Evolutionary conservation across 2,113 vertebrate species (phyloP), one percentile per base, ranked within the genome.

Genomic region (Epinephelus fuscoguttatus): DNA sequence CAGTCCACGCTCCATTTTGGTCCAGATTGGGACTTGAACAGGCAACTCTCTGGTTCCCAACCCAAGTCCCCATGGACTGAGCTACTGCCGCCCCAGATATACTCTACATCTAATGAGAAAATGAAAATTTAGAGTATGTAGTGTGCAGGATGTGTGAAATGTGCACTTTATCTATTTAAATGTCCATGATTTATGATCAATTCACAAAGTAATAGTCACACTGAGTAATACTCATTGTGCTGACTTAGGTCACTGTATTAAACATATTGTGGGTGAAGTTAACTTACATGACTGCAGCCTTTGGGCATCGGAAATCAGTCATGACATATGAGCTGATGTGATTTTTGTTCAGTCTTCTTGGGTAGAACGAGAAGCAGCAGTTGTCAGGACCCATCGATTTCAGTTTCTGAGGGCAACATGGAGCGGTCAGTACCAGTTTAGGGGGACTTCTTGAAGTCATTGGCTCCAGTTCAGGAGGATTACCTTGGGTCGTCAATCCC

Each of bases 291-390:
- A 56, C 42, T 47, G 25, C 94, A 8, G 33, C 0, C 23, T 25
- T 70, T 0, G 78, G 0, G 76, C 94, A 95, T 0, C 83, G 79
- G 2, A 0, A 0, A 30, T 91, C 89, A 2, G 90, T 89, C 21
- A 55, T 0, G 0, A 8, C 6, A 27, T 93, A 93, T 0, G 45
- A 45, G 0, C 0, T 0, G 37, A 94, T 3, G 0, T 7, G 0
- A 0, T 0, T 1, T 15, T 23, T 14, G 0, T 2, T 19, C 2
- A 94, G 0, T 63, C 0, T 67, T 21, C 62, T 64, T 0, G 5
- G 15, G 79, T 80, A 88, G 3, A 61, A 60, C 0, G 1, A 12
- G 78, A 94, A 93, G 80, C 94, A 95, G 81, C 94, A 95, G n/a
- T n/a, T n/a, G 0, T 70, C n/a, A 0, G 90, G 93, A 1, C 2